Base-by-base conservation (phyloP, 1,140 invertebrate genomes). In the Listronotus oregonensis region DNA sequence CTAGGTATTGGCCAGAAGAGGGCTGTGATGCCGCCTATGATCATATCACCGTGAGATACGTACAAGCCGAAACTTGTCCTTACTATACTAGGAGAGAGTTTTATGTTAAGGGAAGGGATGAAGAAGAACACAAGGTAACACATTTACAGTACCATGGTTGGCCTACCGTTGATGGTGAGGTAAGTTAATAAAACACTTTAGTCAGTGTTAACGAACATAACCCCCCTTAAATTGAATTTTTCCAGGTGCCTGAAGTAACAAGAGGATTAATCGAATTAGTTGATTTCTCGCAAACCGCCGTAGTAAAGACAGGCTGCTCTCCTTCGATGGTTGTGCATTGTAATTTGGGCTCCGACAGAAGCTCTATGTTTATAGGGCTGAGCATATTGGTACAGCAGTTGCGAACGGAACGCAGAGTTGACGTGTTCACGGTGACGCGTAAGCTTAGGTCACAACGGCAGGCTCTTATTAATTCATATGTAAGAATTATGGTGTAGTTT, bases 1-100 rank as follows among this genome's bases (percentile, higher is more conserved):
- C 89, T 37, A 85, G 92, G 9, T 97, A 97, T 79, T 97, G 95
- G 94, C 92, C 94, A 40, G 92, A 95, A 73, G 92, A 95, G 73
- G 91, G 94, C 76, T 21, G 32, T 40, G 91, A 93, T 72, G 83
- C 85, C 42, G 84, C 84, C 52, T 91, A 92, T 75, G 92, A 94
- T 69, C 88, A 93, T 79, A 91, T 95, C 75, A 85, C 85, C 62
- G 91, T 96, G 10, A 89, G 91, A 77, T 92, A 94, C 73, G 88
- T 93, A 71, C 90, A 92, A 73, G 92, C 90, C 77, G 91, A 95
- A 79, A 93, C 89, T 70, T 92, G 90, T 78, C 91, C 92, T 0
- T 93, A 92, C 77, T 95, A 93, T 74, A 93, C 92, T 14, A 82
- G 89, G 42, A 83, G 93, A 44, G 91, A 94, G 79, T 89, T 95